phyloP scores from a whole-genome alignment of 2,113 vertebrate species.

The Planiliza haematocheilus region DNA sequence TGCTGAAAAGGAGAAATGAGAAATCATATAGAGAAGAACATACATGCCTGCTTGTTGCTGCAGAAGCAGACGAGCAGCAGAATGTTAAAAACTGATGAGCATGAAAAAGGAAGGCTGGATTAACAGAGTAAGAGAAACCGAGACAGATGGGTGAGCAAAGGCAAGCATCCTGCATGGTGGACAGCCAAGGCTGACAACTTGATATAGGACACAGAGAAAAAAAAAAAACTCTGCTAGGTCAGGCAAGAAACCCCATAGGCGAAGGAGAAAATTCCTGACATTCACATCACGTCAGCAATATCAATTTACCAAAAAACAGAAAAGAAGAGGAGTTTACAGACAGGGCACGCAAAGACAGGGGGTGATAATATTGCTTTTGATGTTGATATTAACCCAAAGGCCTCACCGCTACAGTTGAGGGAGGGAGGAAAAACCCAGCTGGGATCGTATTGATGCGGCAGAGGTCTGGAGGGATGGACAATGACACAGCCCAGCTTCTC shows the following conservation, averaged over 20 bases:
- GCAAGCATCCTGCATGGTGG: slow-evolving; percentile 60
- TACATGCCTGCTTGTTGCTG: slow-evolving; percentile 7
- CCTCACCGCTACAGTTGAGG: slow-evolving; percentile 23
- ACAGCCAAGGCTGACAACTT: slow-evolving; percentile 69
- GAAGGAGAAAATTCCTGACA: slow-evolving; percentile 58
- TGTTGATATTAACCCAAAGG: slow-evolving; percentile 59
- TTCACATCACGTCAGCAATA: slow-evolving; percentile 69
- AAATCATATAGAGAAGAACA: neutral
- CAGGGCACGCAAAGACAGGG: slow-evolving; percentile 16
- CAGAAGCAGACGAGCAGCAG: slow-evolving; percentile 48
- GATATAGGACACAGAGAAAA: slow-evolving; percentile 61
- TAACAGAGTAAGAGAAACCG: slow-evolving; percentile 58
- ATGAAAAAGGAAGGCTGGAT: slow-evolving; percentile 53
- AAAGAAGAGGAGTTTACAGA: slow-evolving; percentile 27
- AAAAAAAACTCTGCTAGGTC: slow-evolving; percentile 55
- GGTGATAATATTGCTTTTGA: slow-evolving; percentile 50
- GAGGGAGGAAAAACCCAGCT: slow-evolving; percentile 17
- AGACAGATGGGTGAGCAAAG: slow-evolving; percentile 70
- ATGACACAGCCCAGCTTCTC: slow-evolving; percentile 52
- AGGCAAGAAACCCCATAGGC: slow-evolving; percentile 65
- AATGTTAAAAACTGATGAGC: slow-evolving; percentile 63
- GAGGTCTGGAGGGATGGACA: slow-evolving; percentile 57
- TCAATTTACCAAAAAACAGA: slow-evolving; percentile 65
- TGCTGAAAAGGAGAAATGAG: neutral
- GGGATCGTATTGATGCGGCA: slow-evolving; percentile 56